phyloP scores from a whole-genome alignment of 2,797 vertebrate species.

The Xerus rutilus region DNA sequence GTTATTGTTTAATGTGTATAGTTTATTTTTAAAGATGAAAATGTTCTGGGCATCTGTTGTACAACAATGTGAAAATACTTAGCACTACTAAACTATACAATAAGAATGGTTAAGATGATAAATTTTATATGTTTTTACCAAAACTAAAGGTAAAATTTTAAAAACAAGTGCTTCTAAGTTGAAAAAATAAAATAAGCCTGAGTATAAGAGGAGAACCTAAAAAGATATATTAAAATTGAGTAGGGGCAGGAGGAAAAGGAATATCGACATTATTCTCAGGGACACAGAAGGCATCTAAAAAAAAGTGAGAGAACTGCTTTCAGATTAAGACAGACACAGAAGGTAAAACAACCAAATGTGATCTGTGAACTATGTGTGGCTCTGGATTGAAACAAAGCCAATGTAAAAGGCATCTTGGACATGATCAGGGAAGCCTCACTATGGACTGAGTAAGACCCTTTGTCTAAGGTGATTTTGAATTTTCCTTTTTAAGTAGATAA shows the following conservation, averaged over 20 bases:
- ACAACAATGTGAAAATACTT: not conserved
- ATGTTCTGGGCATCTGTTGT: not conserved
- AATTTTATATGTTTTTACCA: not conserved
- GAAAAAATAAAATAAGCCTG: not conserved
- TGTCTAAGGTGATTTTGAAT: not conserved
- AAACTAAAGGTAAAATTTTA: not conserved
- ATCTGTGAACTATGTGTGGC: not conserved
- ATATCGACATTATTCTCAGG: not conserved
- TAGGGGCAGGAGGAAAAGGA: not conserved
- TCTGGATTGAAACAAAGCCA: not conserved
- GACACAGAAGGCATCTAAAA: not conserved
- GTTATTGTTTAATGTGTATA: not conserved
- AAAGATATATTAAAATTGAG: not conserved
- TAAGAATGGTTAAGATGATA: not conserved
- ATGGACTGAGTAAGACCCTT: not conserved
- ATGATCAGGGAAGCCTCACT: not conserved
- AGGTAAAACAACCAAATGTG: not conserved
- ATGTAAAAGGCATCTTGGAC: not conserved
- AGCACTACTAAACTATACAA: not conserved
- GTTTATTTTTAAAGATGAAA: not conserved
- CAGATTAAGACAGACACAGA: not conserved
- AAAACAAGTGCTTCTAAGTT: slow-evolving; percentile 6
- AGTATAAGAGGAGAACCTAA: not conserved
- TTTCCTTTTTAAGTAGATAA: not conserved
- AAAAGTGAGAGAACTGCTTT: not conserved